These are phyloP conservation scores for Eueremaeus valkanovi DNA, from an alignment of 2,888 invertebrate species.

Conservation along the genomic window DNA sequence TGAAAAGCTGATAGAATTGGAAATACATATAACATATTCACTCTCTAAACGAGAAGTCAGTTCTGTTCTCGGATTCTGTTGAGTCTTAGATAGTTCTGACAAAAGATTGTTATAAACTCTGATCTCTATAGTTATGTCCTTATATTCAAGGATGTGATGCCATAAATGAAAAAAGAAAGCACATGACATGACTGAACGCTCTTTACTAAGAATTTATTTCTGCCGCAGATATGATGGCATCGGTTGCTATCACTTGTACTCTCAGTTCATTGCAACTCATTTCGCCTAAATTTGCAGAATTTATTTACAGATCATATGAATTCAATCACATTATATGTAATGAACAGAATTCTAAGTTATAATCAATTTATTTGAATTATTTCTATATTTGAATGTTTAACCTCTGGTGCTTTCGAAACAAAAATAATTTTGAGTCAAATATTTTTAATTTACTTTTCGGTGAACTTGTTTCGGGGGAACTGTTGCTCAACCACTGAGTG, in stretches of 20 bases:
- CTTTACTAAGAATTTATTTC: background rate
- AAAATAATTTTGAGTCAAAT: too few relatives aligned
- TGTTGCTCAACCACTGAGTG: background rate
- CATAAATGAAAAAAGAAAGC: slow-evolving; percentile 20
- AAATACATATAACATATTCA: slow-evolving; percentile 18
- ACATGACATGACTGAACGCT: background rate
- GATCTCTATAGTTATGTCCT: slow-evolving; percentile 27
- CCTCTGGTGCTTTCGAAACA: too few relatives aligned
- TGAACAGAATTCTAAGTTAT: too few relatives aligned
- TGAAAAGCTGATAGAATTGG: too few relatives aligned
- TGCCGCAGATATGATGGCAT: background rate
- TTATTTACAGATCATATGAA: too few relatives aligned
- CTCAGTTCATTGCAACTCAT: background rate
- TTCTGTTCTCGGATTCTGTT: background rate
- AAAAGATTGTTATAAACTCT: slow-evolving; percentile 19
- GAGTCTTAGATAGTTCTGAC: background rate
- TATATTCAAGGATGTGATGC: slow-evolving; percentile 32
- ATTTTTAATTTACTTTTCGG: background rate
- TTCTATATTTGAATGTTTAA: too few relatives aligned
- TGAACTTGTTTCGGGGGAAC: background rate
- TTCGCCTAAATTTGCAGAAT: too few relatives aligned
- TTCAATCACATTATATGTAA: too few relatives aligned
- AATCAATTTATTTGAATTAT: too few relatives aligned
- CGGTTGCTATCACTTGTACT: background rate
- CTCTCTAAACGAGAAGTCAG: background rate